These are phyloP conservation scores for pig (Sus scrofa) DNA, from an alignment of 2,113 vertebrate species.

Conservation along the genomic window DNA sequence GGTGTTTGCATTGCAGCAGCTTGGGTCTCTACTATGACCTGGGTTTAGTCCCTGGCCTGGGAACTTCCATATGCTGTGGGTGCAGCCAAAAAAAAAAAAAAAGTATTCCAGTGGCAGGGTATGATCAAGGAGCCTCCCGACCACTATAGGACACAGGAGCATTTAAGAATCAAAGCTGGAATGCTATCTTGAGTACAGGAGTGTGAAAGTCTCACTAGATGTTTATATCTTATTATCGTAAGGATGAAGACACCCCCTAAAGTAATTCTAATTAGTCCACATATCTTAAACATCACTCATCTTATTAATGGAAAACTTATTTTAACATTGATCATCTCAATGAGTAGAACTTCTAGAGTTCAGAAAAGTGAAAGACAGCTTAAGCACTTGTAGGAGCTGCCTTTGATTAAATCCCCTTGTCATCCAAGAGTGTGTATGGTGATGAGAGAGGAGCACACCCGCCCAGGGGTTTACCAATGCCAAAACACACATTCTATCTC, in stretches of 20 bases:
- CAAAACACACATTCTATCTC: neutral
- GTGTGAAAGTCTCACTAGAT: neutral
- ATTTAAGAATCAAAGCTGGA: neutral
- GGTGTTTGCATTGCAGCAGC: too few species aligned
- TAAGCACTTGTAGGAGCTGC: neutral
- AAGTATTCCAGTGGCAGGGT: neutral
- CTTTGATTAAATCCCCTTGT: neutral
- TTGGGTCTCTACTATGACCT: too few species aligned
- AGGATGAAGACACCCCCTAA: neutral
- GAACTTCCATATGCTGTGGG: too few species aligned
- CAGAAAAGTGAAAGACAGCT: neutral
- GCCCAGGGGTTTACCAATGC: neutral
- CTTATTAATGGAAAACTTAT: neutral
- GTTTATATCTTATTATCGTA: neutral
- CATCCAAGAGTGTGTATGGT: neutral
- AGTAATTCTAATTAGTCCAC: neutral
- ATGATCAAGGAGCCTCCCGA: neutral
- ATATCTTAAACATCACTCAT: neutral
- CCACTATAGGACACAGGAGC: neutral
- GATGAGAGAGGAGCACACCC: neutral
- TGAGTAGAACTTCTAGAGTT: slow-evolving; percentile 8
- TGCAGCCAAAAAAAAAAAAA: neutral
- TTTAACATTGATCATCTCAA: neutral
- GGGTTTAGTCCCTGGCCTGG: too few species aligned
- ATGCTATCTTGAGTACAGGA: neutral